phyloP scores from a whole-genome alignment of 2,888 invertebrate genomes.

The Drosophila cognata region DNA sequence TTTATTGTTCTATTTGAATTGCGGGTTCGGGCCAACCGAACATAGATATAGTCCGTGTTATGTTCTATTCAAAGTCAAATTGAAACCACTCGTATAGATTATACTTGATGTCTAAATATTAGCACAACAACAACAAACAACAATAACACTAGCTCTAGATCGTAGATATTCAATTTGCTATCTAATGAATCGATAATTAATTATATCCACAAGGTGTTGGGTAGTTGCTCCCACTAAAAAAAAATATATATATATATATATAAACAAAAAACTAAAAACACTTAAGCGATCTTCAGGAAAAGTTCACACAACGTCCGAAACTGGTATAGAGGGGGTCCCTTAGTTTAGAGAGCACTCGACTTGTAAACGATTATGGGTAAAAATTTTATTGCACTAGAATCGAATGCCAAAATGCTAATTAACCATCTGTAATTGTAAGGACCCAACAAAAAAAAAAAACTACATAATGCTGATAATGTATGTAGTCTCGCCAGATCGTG shows the following conservation, averaged over 20 bases:
- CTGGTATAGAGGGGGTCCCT: constrained; percentile 29
- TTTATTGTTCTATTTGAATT: constrained; percentile 43
- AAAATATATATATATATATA: neutral
- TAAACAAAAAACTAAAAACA: neutral
- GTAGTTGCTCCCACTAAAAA: constrained; percentile 14
- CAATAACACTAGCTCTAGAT: constrained; percentile 36
- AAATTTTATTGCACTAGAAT: constrained; percentile 35
- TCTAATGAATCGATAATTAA: constrained; percentile 13
- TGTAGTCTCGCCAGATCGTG: constrained; percentile 47
- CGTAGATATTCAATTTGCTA: constrained; percentile 48
- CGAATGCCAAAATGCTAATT: constrained; percentile 57
- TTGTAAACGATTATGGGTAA: constrained; percentile 15
- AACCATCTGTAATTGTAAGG: constrained; percentile 46
- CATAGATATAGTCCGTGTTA: constrained; percentile 41
- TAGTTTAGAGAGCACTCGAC: constrained; percentile 25
- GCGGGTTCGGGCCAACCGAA: constrained; percentile 41
- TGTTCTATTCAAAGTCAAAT: constrained; percentile 27
- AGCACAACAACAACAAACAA: constrained; percentile 36
- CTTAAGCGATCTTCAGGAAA: constrained; percentile 35
- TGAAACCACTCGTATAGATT: constrained; percentile 35
- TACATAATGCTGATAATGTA: constrained; percentile 48
- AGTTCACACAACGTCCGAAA: constrained; percentile 41
- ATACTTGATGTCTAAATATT: constrained; percentile 57
- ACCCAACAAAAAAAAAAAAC: constrained; percentile 6
- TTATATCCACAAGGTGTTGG: constrained; percentile 35